These are phyloP conservation scores for Mustela lutreola DNA, from an alignment of 2,113 vertebrate species.

Conservation along the genomic window DNA sequence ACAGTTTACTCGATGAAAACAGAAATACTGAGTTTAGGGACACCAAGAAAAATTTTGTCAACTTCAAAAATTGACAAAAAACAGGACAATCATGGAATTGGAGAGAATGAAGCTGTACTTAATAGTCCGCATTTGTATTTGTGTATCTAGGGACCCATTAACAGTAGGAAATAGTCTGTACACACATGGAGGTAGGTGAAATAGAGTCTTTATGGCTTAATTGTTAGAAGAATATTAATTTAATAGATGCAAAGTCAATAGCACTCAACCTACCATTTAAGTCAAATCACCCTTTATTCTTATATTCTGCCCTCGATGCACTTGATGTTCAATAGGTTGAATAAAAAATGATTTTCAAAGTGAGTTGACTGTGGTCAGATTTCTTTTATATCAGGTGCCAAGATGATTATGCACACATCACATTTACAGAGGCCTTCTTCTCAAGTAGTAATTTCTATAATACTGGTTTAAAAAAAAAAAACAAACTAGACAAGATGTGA, in stretches of 20 bases:
- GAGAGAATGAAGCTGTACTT: neutral
- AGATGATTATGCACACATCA: constrained; percentile 76
- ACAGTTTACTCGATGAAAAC: neutral
- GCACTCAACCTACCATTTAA: constrained; percentile 55
- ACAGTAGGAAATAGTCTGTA: constrained; percentile 6
- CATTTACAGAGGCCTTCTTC: constrained; percentile 67
- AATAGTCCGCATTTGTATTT: constrained; percentile 12
- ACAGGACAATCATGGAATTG: neutral
- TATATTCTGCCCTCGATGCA: constrained; percentile 41
- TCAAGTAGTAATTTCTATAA: constrained; percentile 79
- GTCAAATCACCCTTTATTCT: constrained; percentile 70
- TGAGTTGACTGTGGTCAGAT: constrained; percentile 80
- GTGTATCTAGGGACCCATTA: neutral
- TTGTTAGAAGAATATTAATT: constrained; percentile 63
- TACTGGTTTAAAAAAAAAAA: constrained; percentile 50
- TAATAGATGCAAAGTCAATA: constrained; percentile 69
- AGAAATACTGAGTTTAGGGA: constrained; percentile 8
- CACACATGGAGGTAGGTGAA: neutral
- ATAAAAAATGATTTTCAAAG: constrained; percentile 80
- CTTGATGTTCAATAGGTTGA: constrained; percentile 65
- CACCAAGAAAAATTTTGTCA: neutral
- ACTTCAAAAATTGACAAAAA: constrained; percentile 17
- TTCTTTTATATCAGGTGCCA: constrained; percentile 75
- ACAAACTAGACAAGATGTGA: constrained; percentile 70
- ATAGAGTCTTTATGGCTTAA: constrained; percentile 54